A percentile compares a stretch with the other conserved stretches of the same genome.
Conservation (phyloP, 92 coral and sea anemone genomes). For the Paramuricea clavata region DNA sequence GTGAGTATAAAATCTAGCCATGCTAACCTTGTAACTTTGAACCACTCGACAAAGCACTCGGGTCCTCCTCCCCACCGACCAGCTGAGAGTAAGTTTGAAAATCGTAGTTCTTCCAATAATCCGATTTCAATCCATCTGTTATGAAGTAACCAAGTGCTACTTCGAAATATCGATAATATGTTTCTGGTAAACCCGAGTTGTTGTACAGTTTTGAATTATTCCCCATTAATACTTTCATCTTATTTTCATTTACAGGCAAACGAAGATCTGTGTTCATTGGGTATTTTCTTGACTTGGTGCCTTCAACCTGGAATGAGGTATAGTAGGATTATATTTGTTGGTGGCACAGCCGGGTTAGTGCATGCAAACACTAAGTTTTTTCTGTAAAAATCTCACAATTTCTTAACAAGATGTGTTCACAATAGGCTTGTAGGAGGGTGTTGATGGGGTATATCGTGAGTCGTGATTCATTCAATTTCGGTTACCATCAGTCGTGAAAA, state of each 20-base stretch:
- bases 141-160: not conserved
- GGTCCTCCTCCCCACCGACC: constrained; percentile 2
- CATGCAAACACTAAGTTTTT: too few relatives aligned
- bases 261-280: not conserved
- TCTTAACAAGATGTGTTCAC: too few relatives aligned
- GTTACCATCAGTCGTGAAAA: too few relatives aligned
- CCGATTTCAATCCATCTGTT: not conserved
- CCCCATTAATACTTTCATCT: not conserved
- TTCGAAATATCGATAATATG: constrained; percentile 15
- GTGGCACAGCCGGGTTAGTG: too few relatives aligned
- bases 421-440: too few relatives aligned
- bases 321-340: too few relatives aligned
- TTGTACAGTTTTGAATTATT: not conserved
- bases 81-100: constrained; percentile 13
- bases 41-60: not conserved
- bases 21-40: constrained; percentile 12
- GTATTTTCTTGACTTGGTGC: not conserved
- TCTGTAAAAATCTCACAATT: too few relatives aligned
- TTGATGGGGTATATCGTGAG: too few relatives aligned
- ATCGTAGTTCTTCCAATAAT: constrained; percentile 5
- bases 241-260: not conserved
- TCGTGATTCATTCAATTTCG: too few relatives aligned
- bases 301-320: not conserved
- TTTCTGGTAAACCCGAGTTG: not conserved
- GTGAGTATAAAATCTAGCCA: not conserved